Evolutionary conservation across 2,797 vertebrate genomes (phyloP).

Genomic region (Mus spretus): DNA sequence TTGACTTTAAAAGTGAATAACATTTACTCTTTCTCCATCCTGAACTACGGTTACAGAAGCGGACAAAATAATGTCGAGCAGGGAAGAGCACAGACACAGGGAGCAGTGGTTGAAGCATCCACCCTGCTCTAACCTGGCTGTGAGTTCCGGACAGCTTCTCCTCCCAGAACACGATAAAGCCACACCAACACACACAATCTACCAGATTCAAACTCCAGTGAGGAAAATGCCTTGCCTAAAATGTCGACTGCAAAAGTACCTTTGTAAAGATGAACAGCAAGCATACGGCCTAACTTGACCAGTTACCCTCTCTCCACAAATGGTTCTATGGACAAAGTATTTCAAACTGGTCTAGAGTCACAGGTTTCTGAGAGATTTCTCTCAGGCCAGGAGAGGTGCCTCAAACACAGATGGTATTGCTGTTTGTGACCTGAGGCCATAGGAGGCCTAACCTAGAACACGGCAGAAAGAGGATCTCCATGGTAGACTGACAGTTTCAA

Average conservation of each 20-base stretch:
- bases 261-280: not conserved
- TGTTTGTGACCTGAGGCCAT: not conserved
- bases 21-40: not conserved
- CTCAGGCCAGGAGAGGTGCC: not conserved
- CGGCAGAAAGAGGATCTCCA: not conserved
- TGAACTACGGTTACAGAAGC: not conserved
- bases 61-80: not conserved
- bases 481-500: not conserved
- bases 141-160: not conserved
- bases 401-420: not conserved
- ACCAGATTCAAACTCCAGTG: rapidly evolving
- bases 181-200: not conserved
- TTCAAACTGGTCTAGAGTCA: not conserved
- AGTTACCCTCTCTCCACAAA: not conserved
- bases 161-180: not conserved
- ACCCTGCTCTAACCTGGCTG: not conserved
- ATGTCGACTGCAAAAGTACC: not conserved
- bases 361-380: not conserved
- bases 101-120: no score
- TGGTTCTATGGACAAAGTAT: not conserved
- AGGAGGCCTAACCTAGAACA: not conserved
- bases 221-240: not conserved
- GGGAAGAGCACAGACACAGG: not conserved
- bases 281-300: not conserved
- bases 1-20: not conserved